Conservation (phyloP, 35 echinoderm and acorn worm genomes). For the Eucidaris tribuloides region DNA sequence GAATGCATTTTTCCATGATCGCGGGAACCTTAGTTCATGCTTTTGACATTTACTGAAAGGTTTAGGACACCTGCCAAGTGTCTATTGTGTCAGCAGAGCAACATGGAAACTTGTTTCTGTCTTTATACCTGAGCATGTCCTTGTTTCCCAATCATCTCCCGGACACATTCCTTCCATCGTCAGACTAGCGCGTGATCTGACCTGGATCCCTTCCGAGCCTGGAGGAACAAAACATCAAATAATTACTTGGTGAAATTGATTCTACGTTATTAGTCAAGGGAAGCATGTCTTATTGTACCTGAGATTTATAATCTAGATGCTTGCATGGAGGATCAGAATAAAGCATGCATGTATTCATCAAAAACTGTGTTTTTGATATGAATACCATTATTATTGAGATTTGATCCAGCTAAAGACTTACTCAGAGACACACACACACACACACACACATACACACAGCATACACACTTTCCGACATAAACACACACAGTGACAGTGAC, state of each 20-base stretch:
- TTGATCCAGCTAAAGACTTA: no score
- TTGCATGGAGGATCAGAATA: not conserved
- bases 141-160: slow-evolving; percentile 64
- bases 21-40: no score
- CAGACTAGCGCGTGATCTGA: slow-evolving; percentile 72
- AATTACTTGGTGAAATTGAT: no score
- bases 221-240: slow-evolving; percentile 6
- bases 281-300: no score
- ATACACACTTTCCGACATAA: no score
- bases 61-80: no score
- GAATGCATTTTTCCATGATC: no score
- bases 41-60: no score
- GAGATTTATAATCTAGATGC: not conserved
- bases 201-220: slow-evolving; percentile 83
- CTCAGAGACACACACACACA: no score
- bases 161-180: slow-evolving; percentile 52
- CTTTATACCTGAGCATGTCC: slow-evolving; percentile 75
- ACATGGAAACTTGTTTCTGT: not conserved
- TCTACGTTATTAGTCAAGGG: no score
- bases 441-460: no score
- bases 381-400: not conserved
- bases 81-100: not conserved
- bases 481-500: no score
- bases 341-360: not conserved
- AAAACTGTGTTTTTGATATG: not conserved